Evolutionary conservation across 2,113 vertebrate species (phyloP).

Genomic region (Pachyramphus minor): DNA sequence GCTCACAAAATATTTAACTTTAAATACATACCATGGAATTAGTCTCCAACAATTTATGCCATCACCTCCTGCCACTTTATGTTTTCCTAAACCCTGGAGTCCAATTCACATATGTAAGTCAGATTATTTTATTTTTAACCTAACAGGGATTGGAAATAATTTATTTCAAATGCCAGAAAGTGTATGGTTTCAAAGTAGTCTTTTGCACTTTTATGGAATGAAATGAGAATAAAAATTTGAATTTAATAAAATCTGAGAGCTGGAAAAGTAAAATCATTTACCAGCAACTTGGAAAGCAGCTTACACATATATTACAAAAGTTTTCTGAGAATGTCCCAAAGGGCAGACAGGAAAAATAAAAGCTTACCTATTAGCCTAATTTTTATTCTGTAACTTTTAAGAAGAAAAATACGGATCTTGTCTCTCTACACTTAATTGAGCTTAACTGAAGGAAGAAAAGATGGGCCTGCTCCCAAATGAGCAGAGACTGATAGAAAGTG

Average conservation of each 20-base stretch:
- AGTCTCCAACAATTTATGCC: slow-evolving; percentile 43
- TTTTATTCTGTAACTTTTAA: slow-evolving; percentile 21
- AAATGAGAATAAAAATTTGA: slow-evolving; percentile 62
- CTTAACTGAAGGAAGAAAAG: slow-evolving; percentile 61
- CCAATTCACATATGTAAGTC: slow-evolving; percentile 39
- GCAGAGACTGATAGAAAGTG: not conserved
- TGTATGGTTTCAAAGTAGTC: slow-evolving; percentile 43
- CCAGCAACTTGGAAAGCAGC: not conserved
- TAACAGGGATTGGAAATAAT: slow-evolving; percentile 24
- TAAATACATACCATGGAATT: slow-evolving; percentile 50
- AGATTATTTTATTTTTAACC: slow-evolving; percentile 63
- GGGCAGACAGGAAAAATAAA: slow-evolving; percentile 13
- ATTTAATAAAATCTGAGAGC: slow-evolving; percentile 65
- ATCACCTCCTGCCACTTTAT: not conserved
- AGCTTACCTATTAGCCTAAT: slow-evolving; percentile 14
- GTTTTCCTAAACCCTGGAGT: slow-evolving; percentile 45
- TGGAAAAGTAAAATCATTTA: slow-evolving; percentile 32
- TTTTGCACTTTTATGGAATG: slow-evolving; percentile 36
- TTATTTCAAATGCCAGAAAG: slow-evolving; percentile 52
- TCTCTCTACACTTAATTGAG: slow-evolving; percentile 55
- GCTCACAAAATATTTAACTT: slow-evolving; percentile 59
- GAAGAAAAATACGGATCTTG: slow-evolving; percentile 43
- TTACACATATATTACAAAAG: not conserved
- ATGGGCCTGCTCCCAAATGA: slow-evolving; percentile 54
- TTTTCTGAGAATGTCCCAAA: slow-evolving; percentile 39